phyloP scores from a whole-genome alignment of 2,113 vertebrate genomes.

The Montifringilla adamsi region DNA sequence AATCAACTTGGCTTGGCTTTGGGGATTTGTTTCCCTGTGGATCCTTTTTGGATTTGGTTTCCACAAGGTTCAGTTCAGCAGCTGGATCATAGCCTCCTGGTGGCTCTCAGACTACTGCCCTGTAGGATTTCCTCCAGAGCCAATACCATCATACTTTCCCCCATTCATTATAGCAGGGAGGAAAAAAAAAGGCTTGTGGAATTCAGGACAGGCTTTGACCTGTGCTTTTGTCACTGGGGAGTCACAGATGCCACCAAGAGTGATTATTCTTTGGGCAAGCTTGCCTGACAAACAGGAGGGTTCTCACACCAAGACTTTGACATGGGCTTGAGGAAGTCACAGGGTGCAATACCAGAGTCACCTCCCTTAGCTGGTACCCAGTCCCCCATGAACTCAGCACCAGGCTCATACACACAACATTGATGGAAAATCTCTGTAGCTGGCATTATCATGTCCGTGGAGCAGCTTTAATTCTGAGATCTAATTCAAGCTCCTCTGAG shows the following conservation, averaged over 20 bases:
- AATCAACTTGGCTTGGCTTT: neutral
- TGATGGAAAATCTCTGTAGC: neutral
- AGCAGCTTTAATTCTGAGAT: neutral
- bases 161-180: neutral
- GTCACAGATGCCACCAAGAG: neutral
- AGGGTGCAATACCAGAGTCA: neutral
- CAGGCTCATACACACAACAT: neutral
- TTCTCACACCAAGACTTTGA: neutral
- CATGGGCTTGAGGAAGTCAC: neutral
- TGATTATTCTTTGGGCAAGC: neutral
- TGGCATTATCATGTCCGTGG: neutral
- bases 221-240: neutral
- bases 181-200: neutral
- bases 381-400: neutral
- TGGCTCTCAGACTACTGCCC: neutral
- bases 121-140: neutral
- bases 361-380: neutral
- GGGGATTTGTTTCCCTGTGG: fast-evolving
- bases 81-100: neutral
- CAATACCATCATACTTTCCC: neutral
- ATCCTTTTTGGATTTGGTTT: neutral
- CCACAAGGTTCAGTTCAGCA: neutral
- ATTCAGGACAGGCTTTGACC: neutral
- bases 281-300: neutral
- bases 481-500: neutral